Evolutionary conservation across 92 coral and sea anemone species (phyloP), one percentile per base, ranked within the genome.

Genomic region (Porites divaricata): DNA sequence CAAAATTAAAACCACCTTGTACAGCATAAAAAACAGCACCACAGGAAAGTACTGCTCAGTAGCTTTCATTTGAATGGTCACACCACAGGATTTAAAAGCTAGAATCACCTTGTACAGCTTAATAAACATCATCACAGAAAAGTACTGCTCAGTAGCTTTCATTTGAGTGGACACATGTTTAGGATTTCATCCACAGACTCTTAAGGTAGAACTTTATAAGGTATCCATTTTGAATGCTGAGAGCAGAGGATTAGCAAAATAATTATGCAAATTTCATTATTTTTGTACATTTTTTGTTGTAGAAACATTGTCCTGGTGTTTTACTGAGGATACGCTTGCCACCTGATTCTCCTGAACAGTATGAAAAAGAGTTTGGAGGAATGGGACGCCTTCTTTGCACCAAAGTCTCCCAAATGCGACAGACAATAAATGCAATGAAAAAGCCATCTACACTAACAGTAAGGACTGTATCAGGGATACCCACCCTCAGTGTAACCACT

Each of bases 231-330:
- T 35, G 45, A 35, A 35, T 4, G 4, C 6, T 4, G 5, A 35
- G 45, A 35, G 4, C 45, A 54, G 49, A 48, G 35, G 19, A 48
- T 48, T 14, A 45, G 50, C 74, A 48, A 26, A 26, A 54, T 54
- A 10, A 8, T 54, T 11, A 11, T 19, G 62, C 62, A 16, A 7
- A 12, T 25, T 19, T 21, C 45, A 19, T 25, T 2, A 9, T 7
- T 3, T 25, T 19, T 0, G 49, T 67, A 20, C 22, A 54, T 9
- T 52, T 67, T 76, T 77, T 49, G 63, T 53, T 59, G 35, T 68
- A 96, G 99, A 96, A 96, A 94, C 99, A 96, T 76, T 90, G 96
- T 77, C 99, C 99, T 13, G 95, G 94, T 13, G 91, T 93, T 1
- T 86, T 96, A 45, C 95, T 94, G 21, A 95, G 98, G 49, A 83